These are phyloP conservation scores for Schizothorax lantsangensis DNA, from an alignment of 2,797 vertebrate species.

Conservation along the genomic window DNA sequence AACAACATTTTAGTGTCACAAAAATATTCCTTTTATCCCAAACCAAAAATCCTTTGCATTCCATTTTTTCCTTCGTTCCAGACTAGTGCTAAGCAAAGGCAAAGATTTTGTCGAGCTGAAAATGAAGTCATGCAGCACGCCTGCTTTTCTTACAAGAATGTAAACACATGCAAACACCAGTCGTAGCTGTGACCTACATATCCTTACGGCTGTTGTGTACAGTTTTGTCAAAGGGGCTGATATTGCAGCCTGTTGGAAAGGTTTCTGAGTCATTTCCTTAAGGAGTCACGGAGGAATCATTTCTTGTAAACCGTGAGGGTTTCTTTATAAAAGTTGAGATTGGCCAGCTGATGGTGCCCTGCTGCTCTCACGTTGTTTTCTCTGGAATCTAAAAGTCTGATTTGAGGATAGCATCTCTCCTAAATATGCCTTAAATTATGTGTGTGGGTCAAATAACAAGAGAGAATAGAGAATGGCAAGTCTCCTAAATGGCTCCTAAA, in stretches of 20 bases:
- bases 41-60: background rate
- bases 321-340: slow-evolving; percentile 32
- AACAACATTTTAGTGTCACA: background rate
- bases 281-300: slow-evolving; percentile 29
- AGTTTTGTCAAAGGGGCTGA: slow-evolving; percentile 4
- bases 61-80: background rate
- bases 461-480: background rate
- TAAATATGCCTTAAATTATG: slow-evolving; percentile 13
- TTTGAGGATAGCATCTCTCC: slow-evolving; percentile 3
- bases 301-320: slow-evolving; percentile 40
- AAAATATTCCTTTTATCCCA: background rate
- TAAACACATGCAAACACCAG: slow-evolving; percentile 28
- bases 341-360: slow-evolving; percentile 27
- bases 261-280: slow-evolving; percentile 28
- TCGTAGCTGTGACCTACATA: slow-evolving; percentile 36
- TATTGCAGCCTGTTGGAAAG: slow-evolving; percentile 19
- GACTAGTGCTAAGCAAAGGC: background rate
- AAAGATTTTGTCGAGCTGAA: slow-evolving; percentile 5
- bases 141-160: slow-evolving; percentile 35
- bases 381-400: background rate
- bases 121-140: slow-evolving; percentile 26
- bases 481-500: background rate
- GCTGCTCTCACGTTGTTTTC: slow-evolving; percentile 9
- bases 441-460: slow-evolving; percentile 36
- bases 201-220: slow-evolving; percentile 14